phyloP scores from a whole-genome alignment of 1,140 invertebrate species.

The Aphaenogaster floridana region DNA sequence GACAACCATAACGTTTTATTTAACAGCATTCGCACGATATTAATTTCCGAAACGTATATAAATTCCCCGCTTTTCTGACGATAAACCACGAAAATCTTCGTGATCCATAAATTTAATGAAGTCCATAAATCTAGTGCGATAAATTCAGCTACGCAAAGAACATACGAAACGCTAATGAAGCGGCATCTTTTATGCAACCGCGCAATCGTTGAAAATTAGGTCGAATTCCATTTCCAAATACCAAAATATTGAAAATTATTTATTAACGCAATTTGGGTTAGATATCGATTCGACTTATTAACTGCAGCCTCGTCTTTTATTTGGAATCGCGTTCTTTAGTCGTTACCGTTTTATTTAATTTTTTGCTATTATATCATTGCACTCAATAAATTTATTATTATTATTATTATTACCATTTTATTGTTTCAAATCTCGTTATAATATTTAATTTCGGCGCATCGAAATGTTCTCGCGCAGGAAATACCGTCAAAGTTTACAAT shows the following conservation, averaged over 20 bases:
- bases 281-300: not conserved
- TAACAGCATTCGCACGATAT: constrained; percentile 18
- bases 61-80: not conserved
- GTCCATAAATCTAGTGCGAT: constrained; percentile 9
- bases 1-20: not conserved
- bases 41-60: constrained; percentile 27
- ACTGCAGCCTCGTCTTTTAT: not conserved
- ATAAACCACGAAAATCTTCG: constrained; percentile 4
- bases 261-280: not conserved
- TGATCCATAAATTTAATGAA: constrained; percentile 16
- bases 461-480: constrained; percentile 4
- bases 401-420: not conserved
- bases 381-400: not conserved
- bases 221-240: not conserved
- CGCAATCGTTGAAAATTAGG: not conserved
- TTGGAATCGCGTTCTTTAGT: not conserved
- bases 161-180: not conserved
- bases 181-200: not conserved
- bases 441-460: constrained; percentile 11
- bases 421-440: not conserved
- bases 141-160: not conserved
- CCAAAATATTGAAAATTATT: not conserved
- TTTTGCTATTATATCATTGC: not conserved
- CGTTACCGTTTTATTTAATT: not conserved
- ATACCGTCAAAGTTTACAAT: constrained; percentile 35